Conservation (phyloP, 92 coral and sea anemone genomes). For the Porites lobata region DNA sequence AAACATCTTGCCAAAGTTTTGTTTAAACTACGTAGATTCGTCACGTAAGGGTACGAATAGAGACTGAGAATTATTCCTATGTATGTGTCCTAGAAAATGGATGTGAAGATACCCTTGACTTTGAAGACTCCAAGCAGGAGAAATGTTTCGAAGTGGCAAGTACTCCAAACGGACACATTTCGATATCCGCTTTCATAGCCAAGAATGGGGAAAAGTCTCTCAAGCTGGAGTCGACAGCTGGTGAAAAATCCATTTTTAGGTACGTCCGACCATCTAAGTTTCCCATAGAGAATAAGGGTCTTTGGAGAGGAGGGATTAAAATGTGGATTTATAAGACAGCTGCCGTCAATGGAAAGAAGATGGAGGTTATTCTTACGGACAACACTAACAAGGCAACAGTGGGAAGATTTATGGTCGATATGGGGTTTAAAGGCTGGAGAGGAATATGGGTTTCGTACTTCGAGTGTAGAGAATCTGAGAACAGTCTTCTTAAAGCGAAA, state of each 20-base stretch:
- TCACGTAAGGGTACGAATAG: too few relatives aligned
- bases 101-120: slow-evolving; percentile 14
- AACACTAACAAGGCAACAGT: slow-evolving; percentile 5
- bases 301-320: slow-evolving; percentile 55
- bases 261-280: background rate
- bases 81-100: background rate
- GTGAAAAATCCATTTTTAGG: background rate
- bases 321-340: slow-evolving; percentile 54
- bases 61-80: too few relatives aligned
- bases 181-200: background rate
- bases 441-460: slow-evolving; percentile 52
- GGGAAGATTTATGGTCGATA: background rate
- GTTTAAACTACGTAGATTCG: too few relatives aligned
- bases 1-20: too few relatives aligned
- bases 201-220: slow-evolving; percentile 11
- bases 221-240: slow-evolving; percentile 6
- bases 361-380: slow-evolving; percentile 17
- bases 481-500: slow-evolving; percentile 15
- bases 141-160: slow-evolving; percentile 3
- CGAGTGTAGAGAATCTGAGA: slow-evolving; percentile 21
- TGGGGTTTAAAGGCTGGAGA: slow-evolving; percentile 62
- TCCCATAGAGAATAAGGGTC: background rate
- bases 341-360: slow-evolving; percentile 19
- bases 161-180: background rate
- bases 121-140: background rate